Evolutionary conservation across 2,888 invertebrate genomes (phyloP).

Genomic region (Cyrtodaria siliqua): DNA sequence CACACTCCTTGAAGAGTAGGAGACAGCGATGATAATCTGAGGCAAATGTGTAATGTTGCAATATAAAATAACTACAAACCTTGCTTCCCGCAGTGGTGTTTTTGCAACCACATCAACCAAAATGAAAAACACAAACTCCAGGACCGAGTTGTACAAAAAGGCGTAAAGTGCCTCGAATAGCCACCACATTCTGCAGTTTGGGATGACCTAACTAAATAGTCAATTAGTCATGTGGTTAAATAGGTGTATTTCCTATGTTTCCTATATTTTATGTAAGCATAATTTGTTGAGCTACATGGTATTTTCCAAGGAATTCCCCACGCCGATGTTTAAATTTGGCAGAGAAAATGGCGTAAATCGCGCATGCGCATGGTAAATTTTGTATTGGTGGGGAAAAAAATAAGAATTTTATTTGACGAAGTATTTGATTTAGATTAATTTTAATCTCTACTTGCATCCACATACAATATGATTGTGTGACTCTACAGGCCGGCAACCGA

Average conservation of each 20-base stretch:
- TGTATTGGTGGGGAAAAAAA: conserved; percentile 3
- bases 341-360: conserved; percentile 70
- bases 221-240: too few species aligned
- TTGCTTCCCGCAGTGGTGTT: conserved; percentile 73
- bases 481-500: too few species aligned
- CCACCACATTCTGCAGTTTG: neutral
- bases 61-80: conserved; percentile 64
- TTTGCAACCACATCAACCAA: conserved; percentile 78
- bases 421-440: too few species aligned
- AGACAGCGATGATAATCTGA: too few species aligned
- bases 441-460: too few species aligned
- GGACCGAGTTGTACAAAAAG: neutral
- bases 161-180: neutral
- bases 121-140: conserved; percentile 67
- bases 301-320: conserved; percentile 17
- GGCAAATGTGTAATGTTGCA: too few species aligned
- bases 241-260: too few species aligned
- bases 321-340: conserved; percentile 66
- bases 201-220: too few species aligned
- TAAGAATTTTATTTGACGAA: conserved; percentile 3
- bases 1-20: too few species aligned
- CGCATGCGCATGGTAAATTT: conserved; percentile 48
- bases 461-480: too few species aligned
- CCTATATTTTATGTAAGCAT: neutral
- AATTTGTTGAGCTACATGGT: neutral